These are phyloP conservation scores for Oscheius sp. DNA, from an alignment of 2,888 invertebrate genomes.

Conservation along the genomic window DNA sequence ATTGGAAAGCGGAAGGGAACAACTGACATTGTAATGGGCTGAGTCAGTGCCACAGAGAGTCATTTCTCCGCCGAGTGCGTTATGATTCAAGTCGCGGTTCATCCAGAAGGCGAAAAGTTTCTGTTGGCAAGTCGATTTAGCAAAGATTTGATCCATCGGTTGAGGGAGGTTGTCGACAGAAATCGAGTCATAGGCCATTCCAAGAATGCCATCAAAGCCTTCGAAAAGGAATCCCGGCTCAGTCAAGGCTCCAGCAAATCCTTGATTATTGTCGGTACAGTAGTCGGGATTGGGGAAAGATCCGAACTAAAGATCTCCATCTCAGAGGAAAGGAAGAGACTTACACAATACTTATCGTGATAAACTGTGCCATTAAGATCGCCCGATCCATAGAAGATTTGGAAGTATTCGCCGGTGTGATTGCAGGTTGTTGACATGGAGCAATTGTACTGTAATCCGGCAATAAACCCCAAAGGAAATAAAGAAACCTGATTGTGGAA, in stretches of 20 bases:
- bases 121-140: constrained; percentile 57
- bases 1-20: neutral
- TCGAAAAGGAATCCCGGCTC: constrained; percentile 95
- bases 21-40: constrained; percentile 19
- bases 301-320: constrained; percentile 31
- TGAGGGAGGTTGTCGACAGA: constrained; percentile 73
- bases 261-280: constrained; percentile 79
- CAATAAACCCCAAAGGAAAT: neutral
- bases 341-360: constrained; percentile 72
- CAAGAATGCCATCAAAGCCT: constrained; percentile 82
- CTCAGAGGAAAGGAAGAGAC: constrained; percentile 33
- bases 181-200: constrained; percentile 73
- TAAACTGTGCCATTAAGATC: constrained; percentile 72
- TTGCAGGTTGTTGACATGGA: constrained; percentile 82
- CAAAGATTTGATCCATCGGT: constrained; percentile 72
- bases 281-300: constrained; percentile 72
- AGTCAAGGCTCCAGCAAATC: constrained; percentile 92
- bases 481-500: constrained; percentile 37
- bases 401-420: constrained; percentile 82
- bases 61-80: constrained; percentile 69
- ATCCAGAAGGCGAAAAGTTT: constrained; percentile 71
- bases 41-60: constrained; percentile 90
- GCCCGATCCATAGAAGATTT: constrained; percentile 73
- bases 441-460: constrained; percentile 80
- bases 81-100: constrained; percentile 71